Evolutionary conservation across 1,140 invertebrate genomes (phyloP).

Genomic region (Euura lappo): DNA sequence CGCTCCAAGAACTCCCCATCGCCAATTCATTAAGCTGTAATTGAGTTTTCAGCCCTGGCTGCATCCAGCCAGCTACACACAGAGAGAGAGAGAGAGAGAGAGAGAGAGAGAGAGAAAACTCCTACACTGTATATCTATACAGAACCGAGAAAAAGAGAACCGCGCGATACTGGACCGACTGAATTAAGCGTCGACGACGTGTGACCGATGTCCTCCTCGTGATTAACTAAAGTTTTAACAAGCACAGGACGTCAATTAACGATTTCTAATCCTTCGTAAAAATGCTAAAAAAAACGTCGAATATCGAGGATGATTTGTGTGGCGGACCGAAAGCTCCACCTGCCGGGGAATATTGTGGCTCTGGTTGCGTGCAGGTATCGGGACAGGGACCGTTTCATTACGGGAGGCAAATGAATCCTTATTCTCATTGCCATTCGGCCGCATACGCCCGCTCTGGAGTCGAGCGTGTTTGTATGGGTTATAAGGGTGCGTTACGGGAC

Average conservation of each 20-base stretch:
- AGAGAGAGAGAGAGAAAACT: slow-evolving; percentile 21
- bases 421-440: slow-evolving; percentile 5
- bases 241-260: slow-evolving; percentile 19
- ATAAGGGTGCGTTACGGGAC: neutral
- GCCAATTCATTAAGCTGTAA: slow-evolving; percentile 58
- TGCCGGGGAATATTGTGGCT: slow-evolving; percentile 23
- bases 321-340: slow-evolving; percentile 9
- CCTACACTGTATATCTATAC: too few relatives aligned
- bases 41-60: slow-evolving; percentile 56
- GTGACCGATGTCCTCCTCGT: slow-evolving; percentile 51
- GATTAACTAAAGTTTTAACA: slow-evolving; percentile 56
- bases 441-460: neutral
- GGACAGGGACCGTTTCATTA: slow-evolving; percentile 41
- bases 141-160: too few relatives aligned
- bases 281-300: too few relatives aligned
- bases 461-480: neutral
- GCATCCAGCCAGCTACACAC: slow-evolving; percentile 29
- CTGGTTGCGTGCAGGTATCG: slow-evolving; percentile 1
- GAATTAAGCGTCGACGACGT: slow-evolving; percentile 14
- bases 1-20: slow-evolving; percentile 16
- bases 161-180: too few relatives aligned
- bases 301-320: neutral
- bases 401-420: slow-evolving; percentile 36
- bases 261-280: too few relatives aligned
- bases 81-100: slow-evolving; percentile 38